Base-by-base conservation (phyloP, 1,140 invertebrate species). In the Temnothorax longispinosus region DNA sequence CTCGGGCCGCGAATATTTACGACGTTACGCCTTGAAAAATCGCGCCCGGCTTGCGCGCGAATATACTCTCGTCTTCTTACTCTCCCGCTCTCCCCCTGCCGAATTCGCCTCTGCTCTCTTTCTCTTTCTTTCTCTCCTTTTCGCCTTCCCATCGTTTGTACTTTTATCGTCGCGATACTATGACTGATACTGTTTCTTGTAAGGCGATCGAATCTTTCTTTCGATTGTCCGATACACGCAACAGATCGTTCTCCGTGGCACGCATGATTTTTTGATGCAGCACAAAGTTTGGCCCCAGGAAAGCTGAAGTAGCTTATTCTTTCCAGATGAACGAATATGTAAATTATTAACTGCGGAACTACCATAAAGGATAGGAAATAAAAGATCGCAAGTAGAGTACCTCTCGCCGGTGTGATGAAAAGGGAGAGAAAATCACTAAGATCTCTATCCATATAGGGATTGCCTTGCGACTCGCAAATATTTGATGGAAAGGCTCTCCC, bases 401-500 rank as follows among this genome's bases (percentile, higher is more conserved):
- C 18, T 11, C 10, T 5, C 50, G 35, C 1, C 5, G 67, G 5
- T 35, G 32, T 84, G 44, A 84, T 74, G 80, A 56, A 78, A 27
- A 11, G 8, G 32, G 6, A 4, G 15, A 4, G 38, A 80, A 27
- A 7, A 80, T 15, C n/a, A 18, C 27, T 1, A 65, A 52, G 44
- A 21, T 82, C 60, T 50, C 50, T 65, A 64, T 50, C 47, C 67
- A 72, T 54, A 44, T 38, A 84, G 50, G 52, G 80, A 71, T 64
- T 67, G 78, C 44, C 64, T 69, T 62, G 75, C 77, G 60, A 86
- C 69, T 84, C 69, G 80, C 80, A 84, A 84, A 84, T 84, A 84
- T 84, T 84, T 84, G 80, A 84, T 75, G 54, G 27, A 44, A 60
- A 38, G 69, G 27, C 80, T 74, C 69, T 77, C 69, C 21, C 76